phyloP scores from a whole-genome alignment of 2,888 invertebrate species.

The Lepidochrysops patricia region DNA sequence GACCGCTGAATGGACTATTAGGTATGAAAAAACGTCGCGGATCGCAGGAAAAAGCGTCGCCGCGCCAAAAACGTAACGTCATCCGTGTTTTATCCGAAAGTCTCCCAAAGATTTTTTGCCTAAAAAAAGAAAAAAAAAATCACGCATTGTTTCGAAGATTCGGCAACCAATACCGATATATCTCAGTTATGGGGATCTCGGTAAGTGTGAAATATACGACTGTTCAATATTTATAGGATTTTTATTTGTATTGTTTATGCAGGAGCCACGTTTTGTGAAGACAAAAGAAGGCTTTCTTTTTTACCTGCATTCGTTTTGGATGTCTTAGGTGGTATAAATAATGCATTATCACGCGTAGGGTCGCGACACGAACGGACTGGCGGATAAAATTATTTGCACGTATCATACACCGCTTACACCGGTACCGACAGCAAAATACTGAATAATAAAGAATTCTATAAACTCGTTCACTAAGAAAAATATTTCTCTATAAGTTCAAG shows the following conservation, averaged over 20 bases:
- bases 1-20: slow-evolving; percentile 6
- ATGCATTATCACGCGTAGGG: slow-evolving; percentile 70
- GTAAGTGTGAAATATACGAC: slow-evolving; percentile 69
- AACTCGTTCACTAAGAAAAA: background rate
- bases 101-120: slow-evolving; percentile 31
- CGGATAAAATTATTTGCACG: slow-evolving; percentile 57
- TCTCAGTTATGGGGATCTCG: slow-evolving; percentile 52
- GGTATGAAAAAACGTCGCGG: slow-evolving; percentile 5
- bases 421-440: slow-evolving; percentile 1
- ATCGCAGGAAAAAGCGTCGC: background rate
- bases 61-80: slow-evolving; percentile 28
- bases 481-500: too few relatives aligned
- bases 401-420: slow-evolving; percentile 28
- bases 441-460: background rate
- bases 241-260: slow-evolving; percentile 72
- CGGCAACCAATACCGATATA: slow-evolving; percentile 56
- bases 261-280: slow-evolving; percentile 36
- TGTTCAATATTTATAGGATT: slow-evolving; percentile 69
- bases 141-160: slow-evolving; percentile 52
- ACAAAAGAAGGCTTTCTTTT: slow-evolving; percentile 53
- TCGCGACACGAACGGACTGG: slow-evolving; percentile 31
- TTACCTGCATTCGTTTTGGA: slow-evolving; percentile 69
- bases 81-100: slow-evolving; percentile 33
- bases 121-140: slow-evolving; percentile 39
- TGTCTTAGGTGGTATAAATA: slow-evolving; percentile 68